Conservation (phyloP, 2,888 invertebrate species). For the Agrilus mali region DNA sequence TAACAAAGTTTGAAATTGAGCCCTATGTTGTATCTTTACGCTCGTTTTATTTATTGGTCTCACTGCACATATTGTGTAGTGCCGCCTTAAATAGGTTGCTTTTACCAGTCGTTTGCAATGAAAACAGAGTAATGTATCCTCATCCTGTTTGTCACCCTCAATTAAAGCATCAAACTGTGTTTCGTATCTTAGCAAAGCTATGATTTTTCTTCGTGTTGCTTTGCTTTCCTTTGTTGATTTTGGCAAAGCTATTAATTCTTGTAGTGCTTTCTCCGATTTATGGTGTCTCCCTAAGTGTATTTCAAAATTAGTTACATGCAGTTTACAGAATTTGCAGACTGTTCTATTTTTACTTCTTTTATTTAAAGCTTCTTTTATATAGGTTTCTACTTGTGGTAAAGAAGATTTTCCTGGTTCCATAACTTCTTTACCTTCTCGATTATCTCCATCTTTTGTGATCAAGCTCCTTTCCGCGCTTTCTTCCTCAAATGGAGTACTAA, state of each 20-base stretch:
- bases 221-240: background rate
- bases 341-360: conserved; percentile 1
- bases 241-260: background rate
- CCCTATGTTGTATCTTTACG: background rate
- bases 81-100: background rate
- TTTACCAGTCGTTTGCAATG: conserved; percentile 2
- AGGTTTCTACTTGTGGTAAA: too few relatives aligned
- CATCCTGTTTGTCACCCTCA: background rate
- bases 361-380: too few relatives aligned
- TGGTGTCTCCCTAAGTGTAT: conserved; percentile 3
- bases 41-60: background rate
- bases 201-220: background rate
- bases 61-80: background rate
- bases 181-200: background rate
- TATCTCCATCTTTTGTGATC: too few relatives aligned
- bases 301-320: conserved; percentile 4
- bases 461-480: too few relatives aligned
- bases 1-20: conserved; percentile 2
- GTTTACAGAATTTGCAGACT: conserved; percentile 2
- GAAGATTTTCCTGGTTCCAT: too few relatives aligned
- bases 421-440: too few relatives aligned
- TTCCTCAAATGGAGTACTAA: too few relatives aligned
- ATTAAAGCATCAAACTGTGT: background rate
- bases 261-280: conserved; percentile 1
- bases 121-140: background rate